phyloP scores from a whole-genome alignment of 2,888 invertebrate species.

The Herminia tarsipennalis region DNA sequence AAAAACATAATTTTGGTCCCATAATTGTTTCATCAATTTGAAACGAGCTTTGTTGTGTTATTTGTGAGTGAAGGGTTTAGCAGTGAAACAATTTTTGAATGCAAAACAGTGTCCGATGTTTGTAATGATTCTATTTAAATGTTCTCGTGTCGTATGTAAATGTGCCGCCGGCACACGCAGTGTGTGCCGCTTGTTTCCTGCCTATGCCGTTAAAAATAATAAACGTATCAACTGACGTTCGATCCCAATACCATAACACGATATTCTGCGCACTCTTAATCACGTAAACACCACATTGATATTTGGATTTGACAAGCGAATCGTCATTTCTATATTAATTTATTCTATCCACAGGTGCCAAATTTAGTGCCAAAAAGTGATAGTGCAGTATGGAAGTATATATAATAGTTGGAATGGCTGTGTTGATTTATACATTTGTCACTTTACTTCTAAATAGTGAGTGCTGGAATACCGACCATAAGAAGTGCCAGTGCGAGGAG shows the following conservation, averaged over 20 bases:
- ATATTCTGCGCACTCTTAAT: slow-evolving; percentile 15
- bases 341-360: slow-evolving; percentile 36
- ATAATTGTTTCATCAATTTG: slow-evolving; percentile 32
- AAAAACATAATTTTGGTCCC: slow-evolving; percentile 10
- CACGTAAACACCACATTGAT: slow-evolving; percentile 47
- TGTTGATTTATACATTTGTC: slow-evolving; percentile 70
- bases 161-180: slow-evolving; percentile 45
- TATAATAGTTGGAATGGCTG: slow-evolving; percentile 72
- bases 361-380: slow-evolving; percentile 48
- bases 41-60: slow-evolving; percentile 26
- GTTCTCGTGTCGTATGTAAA: slow-evolving; percentile 59
- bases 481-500: slow-evolving; percentile 75
- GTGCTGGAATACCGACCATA: slow-evolving; percentile 64
- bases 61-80: slow-evolving; percentile 25
- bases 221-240: slow-evolving; percentile 51
- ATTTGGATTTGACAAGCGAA: slow-evolving; percentile 17
- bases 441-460: slow-evolving; percentile 65
- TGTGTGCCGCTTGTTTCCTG: slow-evolving; percentile 41
- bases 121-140: slow-evolving; percentile 60
- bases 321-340: neutral
- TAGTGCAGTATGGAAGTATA: slow-evolving; percentile 73
- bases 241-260: slow-evolving; percentile 35
- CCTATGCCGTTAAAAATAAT: slow-evolving; percentile 61
- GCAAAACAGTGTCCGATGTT: slow-evolving; percentile 58
- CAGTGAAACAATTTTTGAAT: slow-evolving; percentile 52